These are phyloP conservation scores for Mesorhabditis sp. DNA, from an alignment of 2,888 invertebrate species.

Conservation along the genomic window DNA sequence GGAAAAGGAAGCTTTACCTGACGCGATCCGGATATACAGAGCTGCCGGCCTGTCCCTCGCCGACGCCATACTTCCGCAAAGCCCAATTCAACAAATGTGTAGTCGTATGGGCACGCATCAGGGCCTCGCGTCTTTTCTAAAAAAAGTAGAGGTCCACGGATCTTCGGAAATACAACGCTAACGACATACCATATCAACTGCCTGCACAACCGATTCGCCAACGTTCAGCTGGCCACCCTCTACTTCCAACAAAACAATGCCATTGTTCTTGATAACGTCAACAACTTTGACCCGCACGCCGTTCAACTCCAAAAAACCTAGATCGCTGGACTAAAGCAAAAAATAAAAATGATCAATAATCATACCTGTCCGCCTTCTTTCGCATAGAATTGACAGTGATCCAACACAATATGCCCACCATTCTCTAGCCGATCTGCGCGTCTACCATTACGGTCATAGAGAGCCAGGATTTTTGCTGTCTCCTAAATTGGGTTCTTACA, in stretches of 20 bases:
- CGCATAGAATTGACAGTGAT: slow-evolving; percentile 29
- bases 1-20: background rate
- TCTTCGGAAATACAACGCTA: background rate
- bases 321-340: background rate
- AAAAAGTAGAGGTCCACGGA: background rate
- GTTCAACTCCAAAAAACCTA: background rate
- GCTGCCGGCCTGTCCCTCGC: slow-evolving; percentile 26
- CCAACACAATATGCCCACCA: slow-evolving; percentile 17
- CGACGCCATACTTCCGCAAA: slow-evolving; percentile 16
- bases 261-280: background rate
- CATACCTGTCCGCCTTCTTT: slow-evolving; percentile 14
- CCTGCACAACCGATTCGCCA: slow-evolving; percentile 14
- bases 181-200: slow-evolving; percentile 11
- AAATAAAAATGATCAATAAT: background rate
- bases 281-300: background rate
- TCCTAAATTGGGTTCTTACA: slow-evolving; percentile 10
- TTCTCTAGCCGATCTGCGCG: slow-evolving; percentile 7
- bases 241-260: slow-evolving; percentile 1
- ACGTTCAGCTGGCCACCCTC: slow-evolving; percentile 10
- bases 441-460: slow-evolving; percentile 14
- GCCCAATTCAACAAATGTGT: slow-evolving; percentile 33
- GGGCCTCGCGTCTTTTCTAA: slow-evolving; percentile 14
- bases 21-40: slow-evolving; percentile 19
- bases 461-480: slow-evolving; percentile 15
- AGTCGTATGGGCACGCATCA: slow-evolving; percentile 34